A percentile compares a stretch with the other conserved stretches of the same genome.
Evolutionary conservation across 1,140 invertebrate species (phyloP).

Genomic region (Aphelenchoides besseyi): DNA sequence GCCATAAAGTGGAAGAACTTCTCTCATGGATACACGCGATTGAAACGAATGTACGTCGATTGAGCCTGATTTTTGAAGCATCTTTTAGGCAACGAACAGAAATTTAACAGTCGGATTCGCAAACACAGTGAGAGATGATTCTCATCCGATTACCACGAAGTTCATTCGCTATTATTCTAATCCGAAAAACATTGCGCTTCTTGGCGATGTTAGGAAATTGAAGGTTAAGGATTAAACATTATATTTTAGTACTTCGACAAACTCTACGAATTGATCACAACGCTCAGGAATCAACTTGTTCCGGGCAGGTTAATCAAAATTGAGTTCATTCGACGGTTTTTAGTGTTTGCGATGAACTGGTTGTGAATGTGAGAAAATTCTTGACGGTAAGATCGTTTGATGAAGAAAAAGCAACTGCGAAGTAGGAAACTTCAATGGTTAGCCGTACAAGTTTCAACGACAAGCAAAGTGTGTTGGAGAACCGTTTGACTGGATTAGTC

Average conservation of each 20-base stretch:
- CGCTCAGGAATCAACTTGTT: background rate
- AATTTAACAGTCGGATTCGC: background rate
- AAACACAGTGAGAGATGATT: background rate
- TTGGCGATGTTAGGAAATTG: background rate
- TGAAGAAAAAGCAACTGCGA: background rate
- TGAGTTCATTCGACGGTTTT: background rate
- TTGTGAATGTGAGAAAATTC: background rate
- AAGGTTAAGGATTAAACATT: background rate
- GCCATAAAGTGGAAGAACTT: background rate
- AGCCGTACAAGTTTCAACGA: background rate
- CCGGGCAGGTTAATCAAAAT: background rate
- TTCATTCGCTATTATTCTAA: conserved; percentile 7
- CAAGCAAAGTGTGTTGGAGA: conserved; percentile 1
- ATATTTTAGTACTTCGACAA: background rate
- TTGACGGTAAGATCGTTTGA: background rate
- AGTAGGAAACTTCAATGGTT: background rate
- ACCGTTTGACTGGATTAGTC: background rate
- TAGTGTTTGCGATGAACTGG: background rate
- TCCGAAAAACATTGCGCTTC: background rate
- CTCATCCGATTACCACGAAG: background rate
- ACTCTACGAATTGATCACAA: background rate
- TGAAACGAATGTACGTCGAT: conserved; percentile 2
- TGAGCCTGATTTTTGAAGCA: background rate
- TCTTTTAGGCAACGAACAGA: background rate
- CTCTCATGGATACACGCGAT: background rate